These are phyloP conservation scores for Linurgus olivaceus DNA, from an alignment of 2,797 vertebrate genomes.

Conservation along the genomic window DNA sequence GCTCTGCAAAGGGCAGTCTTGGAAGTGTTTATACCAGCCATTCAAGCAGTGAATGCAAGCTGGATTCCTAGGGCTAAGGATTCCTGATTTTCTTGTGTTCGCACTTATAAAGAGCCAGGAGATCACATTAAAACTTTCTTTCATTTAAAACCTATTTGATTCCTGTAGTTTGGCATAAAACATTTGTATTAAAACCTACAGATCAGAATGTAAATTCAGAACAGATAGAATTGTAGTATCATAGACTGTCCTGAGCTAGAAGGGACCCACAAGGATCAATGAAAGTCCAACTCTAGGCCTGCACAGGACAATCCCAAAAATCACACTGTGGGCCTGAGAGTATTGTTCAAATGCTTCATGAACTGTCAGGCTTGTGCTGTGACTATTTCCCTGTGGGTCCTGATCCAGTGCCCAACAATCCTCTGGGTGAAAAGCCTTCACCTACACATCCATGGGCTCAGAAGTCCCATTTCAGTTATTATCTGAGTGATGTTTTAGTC, in stretches of 20 bases:
- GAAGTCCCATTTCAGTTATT: not conserved
- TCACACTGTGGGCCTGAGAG: not conserved
- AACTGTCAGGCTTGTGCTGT: not conserved
- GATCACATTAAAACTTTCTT: not conserved
- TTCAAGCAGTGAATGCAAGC: not conserved
- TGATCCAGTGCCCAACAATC: not conserved
- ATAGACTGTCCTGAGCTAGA: not conserved
- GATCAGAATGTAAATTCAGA: not conserved
- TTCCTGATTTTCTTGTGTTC: not conserved
- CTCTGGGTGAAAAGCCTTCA: not conserved
- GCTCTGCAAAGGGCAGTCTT: not conserved
- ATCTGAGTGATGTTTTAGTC: not conserved
- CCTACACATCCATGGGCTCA: not conserved
- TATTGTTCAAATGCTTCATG: not conserved
- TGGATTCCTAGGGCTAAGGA: accelerated
- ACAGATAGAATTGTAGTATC: not conserved
- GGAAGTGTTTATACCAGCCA: not conserved
- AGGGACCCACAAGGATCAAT: not conserved
- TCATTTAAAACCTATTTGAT: not conserved
- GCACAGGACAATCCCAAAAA: not conserved
- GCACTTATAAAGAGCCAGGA: not conserved
- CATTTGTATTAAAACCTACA: not conserved
- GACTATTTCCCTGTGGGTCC: not conserved
- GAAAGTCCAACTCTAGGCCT: not conserved
- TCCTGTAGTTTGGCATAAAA: not conserved